Evolutionary conservation across 2,797 vertebrate species (phyloP).

Genomic region (Heterohyrax brucei): DNA sequence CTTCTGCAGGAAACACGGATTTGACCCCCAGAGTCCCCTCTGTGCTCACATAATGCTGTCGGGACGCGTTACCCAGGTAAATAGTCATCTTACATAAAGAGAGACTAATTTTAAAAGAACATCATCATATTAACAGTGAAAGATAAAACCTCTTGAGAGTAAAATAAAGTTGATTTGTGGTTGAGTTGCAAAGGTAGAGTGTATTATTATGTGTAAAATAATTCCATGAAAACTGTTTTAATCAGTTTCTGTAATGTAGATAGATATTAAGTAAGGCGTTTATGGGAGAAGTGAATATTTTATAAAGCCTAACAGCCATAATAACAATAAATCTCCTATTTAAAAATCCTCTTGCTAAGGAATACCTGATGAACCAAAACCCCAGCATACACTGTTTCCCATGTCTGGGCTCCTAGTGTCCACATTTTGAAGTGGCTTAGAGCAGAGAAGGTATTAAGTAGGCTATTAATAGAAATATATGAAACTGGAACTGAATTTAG

Average conservation of each 20-base stretch:
- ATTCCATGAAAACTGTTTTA: background rate
- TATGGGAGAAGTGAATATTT: background rate
- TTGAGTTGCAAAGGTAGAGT: background rate
- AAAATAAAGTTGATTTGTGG: background rate
- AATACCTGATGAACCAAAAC: background rate
- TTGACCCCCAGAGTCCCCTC: conserved; percentile 97
- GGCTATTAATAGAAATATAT: background rate
- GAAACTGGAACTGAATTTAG: background rate
- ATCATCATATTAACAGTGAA: background rate
- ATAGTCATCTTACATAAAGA: background rate
- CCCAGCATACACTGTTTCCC: accelerated
- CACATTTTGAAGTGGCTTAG: background rate
- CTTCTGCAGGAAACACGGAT: conserved; percentile 94
- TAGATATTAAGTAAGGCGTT: background rate
- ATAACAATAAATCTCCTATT: background rate
- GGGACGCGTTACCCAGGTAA: conserved; percentile 94
- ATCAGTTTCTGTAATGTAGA: background rate
- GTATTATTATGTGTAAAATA: background rate
- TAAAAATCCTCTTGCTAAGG: background rate
- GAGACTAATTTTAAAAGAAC: background rate
- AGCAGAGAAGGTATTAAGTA: background rate
- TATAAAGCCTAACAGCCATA: background rate
- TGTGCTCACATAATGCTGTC: conserved; percentile 96
- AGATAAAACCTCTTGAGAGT: background rate
- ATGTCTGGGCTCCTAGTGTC: too few relatives aligned